phyloP scores from a whole-genome alignment of 1,140 invertebrate genomes.

The Pachypeltis micranthus region DNA sequence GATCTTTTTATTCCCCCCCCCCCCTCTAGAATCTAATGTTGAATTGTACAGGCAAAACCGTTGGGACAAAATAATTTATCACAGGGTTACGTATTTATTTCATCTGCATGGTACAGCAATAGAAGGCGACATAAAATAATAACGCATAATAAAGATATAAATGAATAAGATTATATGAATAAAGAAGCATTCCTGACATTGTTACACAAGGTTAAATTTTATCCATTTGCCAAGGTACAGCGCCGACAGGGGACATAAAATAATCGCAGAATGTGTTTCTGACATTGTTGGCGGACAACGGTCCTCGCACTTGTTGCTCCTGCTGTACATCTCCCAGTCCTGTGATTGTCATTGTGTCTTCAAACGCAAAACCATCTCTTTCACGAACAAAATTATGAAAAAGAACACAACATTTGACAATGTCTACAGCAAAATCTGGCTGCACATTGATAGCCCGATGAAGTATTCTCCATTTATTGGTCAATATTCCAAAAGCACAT shows the following conservation, averaged over 20 bases:
- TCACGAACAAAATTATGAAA: slow-evolving; percentile 23
- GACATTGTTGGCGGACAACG: slow-evolving; percentile 11
- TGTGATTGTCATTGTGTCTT: slow-evolving; percentile 23
- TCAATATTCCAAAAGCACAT: slow-evolving; percentile 35
- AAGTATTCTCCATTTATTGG: slow-evolving; percentile 25
- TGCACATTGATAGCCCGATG: slow-evolving; percentile 25
- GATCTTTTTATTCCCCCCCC: no score
- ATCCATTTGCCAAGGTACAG: slow-evolving; percentile 4
- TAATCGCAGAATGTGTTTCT: slow-evolving; percentile 16
- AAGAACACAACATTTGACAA: slow-evolving; percentile 25
- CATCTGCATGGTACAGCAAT: no score
- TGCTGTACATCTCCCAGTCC: slow-evolving; percentile 10
- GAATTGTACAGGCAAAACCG: no score
- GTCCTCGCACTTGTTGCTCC: slow-evolving; percentile 1
- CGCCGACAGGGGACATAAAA: slow-evolving; percentile 7
- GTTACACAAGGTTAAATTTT: no score
- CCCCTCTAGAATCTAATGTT: no score
- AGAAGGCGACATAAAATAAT: no score
- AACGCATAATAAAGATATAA: no score
- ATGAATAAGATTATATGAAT: no score
- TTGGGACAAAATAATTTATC: no score
- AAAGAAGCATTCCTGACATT: no score
- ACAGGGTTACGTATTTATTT: no score
- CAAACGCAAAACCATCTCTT: slow-evolving; percentile 22
- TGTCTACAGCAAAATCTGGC: slow-evolving; percentile 22